Base-by-base conservation (phyloP, 2,888 invertebrate genomes). In the Argyresthia albistria region DNA sequence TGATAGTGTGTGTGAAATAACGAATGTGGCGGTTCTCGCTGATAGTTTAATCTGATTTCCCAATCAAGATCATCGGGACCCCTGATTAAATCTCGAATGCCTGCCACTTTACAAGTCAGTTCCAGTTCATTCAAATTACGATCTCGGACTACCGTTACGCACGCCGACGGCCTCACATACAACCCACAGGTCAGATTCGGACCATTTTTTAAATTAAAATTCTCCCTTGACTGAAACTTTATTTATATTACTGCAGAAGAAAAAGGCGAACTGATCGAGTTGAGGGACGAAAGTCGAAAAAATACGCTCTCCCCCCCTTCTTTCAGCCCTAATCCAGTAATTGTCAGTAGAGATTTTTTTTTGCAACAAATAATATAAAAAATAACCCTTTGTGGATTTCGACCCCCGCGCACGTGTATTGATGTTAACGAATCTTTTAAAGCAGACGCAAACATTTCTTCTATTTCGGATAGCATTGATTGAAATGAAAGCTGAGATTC, bases 311-410 rank as follows among this genome's bases (percentile, higher is more conserved):
- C 63, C 62, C 63, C 70, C 72, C 71, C 68, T 66, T 65, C 69
- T 66, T 77, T 76, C 74, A 74, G 71, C 73, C 73, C 68, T 84
- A 81, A 86, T 84, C 80, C 73, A 69, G 76, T 79, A 80, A 83
- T 83, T 80, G 82, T 82, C 69, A 67, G 70, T 68, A 60, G 65
- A 69, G 35, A 70, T 79, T 82, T 67, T 80, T n/a, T 81, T 73
- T 59, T 59, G 64, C 64, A 64, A 66, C 67, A 65, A 70, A 73
- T 65, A 75, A 79, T 16, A 12, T 35, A 66, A 82, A n/a, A 73
- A 75, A 70, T 60, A 69, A 73, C 75, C 80, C 80, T 77, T 80
- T 76, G 74, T 80, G 62, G 69, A 72, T 68, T 73, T 66, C 60
- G 76, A 73, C 76, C 79, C 82, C 75, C 76, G 74, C 82, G 15